Conservation (phyloP, 2,888 invertebrate genomes). For the Mamestra brassicae region DNA sequence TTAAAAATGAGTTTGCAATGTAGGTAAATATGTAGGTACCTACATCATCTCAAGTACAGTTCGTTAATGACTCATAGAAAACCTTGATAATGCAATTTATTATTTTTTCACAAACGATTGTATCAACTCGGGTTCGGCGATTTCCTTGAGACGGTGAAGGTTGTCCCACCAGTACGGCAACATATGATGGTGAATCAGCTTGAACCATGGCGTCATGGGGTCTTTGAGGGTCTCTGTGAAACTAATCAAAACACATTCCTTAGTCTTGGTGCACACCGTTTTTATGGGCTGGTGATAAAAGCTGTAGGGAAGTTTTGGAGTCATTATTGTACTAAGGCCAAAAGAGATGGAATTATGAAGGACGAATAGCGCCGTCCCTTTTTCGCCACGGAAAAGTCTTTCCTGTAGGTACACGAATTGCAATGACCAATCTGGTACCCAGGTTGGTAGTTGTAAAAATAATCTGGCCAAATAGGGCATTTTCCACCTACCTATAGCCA, state of each 20-base stretch:
- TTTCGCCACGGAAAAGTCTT: too few species aligned
- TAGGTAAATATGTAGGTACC: background rate
- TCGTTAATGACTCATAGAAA: background rate
- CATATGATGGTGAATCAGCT: conserved; percentile 93
- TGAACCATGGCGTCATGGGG: conserved; percentile 96
- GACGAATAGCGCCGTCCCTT: too few species aligned
- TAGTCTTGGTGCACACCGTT: background rate
- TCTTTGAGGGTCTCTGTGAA: conserved; percentile 81
- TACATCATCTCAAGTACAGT: background rate
- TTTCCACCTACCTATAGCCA: too few species aligned
- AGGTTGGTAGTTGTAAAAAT: too few species aligned
- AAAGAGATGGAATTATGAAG: too few species aligned
- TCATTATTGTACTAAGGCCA: too few species aligned
- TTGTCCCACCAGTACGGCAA: conserved; percentile 96
- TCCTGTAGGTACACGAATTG: too few species aligned
- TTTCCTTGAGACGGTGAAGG: conserved; percentile 92
- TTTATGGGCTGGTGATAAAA: background rate
- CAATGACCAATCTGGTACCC: too few species aligned
- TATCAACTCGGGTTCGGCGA: conserved; percentile 51
- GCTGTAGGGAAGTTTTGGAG: too few species aligned
- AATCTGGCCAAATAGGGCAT: too few species aligned
- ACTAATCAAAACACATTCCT: conserved; percentile 25
- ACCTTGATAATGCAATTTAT: conserved; percentile 13
- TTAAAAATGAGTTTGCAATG: conserved; percentile 6
- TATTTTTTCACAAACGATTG: conserved; percentile 40